Conservation (phyloP, 2,888 invertebrate species). For the Nephrotoma flavescens region DNA sequence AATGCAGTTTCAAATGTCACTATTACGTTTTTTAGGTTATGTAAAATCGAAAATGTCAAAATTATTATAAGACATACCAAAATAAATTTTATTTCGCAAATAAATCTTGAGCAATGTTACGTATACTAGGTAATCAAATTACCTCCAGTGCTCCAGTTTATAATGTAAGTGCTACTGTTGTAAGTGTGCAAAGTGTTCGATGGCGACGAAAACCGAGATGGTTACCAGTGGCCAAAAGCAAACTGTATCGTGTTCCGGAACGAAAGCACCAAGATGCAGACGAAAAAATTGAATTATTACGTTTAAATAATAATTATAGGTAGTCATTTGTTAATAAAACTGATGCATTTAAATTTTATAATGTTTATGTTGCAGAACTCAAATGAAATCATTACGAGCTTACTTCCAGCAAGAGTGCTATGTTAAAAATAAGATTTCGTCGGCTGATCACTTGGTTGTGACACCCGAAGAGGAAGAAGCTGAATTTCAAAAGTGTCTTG, state of each 20-base stretch:
- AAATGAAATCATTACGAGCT: slow-evolving; percentile 38
- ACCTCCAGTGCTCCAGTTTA: neutral
- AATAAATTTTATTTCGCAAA: neutral
- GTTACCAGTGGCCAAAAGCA: slow-evolving; percentile 66
- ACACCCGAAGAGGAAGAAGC: slow-evolving; percentile 42
- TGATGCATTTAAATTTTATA: slow-evolving; percentile 13
- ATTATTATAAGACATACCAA: neutral
- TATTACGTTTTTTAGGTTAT: neutral
- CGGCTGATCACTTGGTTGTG: slow-evolving; percentile 39
- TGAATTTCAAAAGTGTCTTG: slow-evolving; percentile 43
- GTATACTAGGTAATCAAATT: neutral
- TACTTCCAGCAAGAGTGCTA: slow-evolving; percentile 40
- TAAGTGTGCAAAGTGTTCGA: slow-evolving; percentile 27
- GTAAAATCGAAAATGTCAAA: neutral
- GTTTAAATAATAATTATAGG: slow-evolving; percentile 57
- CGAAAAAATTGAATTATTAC: slow-evolving; percentile 47
- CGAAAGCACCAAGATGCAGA: slow-evolving; percentile 42
- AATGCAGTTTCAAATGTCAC: neutral
- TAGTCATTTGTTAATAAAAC: slow-evolving; percentile 18
- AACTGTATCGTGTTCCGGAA: slow-evolving; percentile 54
- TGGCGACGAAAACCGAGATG: slow-evolving; percentile 62
- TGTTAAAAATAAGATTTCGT: slow-evolving; percentile 34
- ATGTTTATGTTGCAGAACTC: slow-evolving; percentile 20
- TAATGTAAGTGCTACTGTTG: neutral
- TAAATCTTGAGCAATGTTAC: neutral